phyloP scores from a whole-genome alignment of 2,113 vertebrate genomes.

The Maccullochella peelii region DNA sequence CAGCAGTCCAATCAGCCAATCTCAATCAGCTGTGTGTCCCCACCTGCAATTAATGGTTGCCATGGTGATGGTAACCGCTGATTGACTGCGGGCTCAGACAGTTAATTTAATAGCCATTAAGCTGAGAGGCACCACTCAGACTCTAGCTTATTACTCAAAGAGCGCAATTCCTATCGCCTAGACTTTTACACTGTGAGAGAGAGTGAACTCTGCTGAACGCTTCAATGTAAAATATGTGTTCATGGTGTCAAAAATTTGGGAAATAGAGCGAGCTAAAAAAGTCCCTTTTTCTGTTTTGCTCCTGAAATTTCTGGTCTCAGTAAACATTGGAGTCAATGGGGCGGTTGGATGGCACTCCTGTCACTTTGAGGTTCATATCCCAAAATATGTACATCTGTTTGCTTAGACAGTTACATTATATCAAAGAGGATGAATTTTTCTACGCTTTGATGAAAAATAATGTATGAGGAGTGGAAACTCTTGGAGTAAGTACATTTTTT shows the following conservation, averaged over 20 bases:
- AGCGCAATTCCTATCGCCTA: not conserved
- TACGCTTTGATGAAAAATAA: not conserved
- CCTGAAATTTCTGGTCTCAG: not conserved
- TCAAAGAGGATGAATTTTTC: not conserved
- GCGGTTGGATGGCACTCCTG: too few relatives aligned
- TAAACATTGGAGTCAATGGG: not conserved
- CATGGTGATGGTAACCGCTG: not conserved
- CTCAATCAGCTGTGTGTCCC: not conserved
- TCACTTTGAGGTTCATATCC: not conserved
- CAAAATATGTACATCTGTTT: not conserved
- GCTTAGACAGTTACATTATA: not conserved
- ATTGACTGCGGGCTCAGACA: not conserved
- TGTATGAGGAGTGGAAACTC: not conserved
- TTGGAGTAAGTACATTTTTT: too few relatives aligned
- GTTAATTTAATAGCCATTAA: not conserved
- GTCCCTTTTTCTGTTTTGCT: too few relatives aligned
- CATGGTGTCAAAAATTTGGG: not conserved
- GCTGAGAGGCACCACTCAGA: not conserved
- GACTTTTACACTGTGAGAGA: not conserved
- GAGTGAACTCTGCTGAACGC: too few relatives aligned
- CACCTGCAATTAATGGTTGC: not conserved
- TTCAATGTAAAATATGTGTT: too few relatives aligned
- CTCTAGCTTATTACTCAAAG: not conserved
- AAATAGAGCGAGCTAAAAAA: not conserved
- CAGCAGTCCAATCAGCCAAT: not conserved